These are phyloP conservation scores for Sceliomorpha sp. DNA, from an alignment of 2,888 invertebrate species.

Conservation along the genomic window DNA sequence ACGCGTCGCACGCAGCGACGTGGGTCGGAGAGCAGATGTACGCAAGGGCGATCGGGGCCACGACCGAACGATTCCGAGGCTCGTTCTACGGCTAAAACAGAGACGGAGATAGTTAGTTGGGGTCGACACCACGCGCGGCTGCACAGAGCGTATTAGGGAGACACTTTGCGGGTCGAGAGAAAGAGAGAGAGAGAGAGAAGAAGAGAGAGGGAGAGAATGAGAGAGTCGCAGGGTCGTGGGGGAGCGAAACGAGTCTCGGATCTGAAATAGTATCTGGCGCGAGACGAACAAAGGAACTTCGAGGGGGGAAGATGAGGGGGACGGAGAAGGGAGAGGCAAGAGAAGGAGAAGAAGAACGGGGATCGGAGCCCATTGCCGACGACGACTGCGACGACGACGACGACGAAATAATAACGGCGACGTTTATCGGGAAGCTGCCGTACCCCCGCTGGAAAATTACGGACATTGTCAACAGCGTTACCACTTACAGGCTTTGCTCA, in stretches of 20 bases:
- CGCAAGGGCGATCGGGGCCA: no score
- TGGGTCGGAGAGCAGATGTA: no score
- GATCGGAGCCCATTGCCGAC: no score
- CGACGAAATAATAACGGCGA: conserved; percentile 34
- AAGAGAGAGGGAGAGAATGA: no score
- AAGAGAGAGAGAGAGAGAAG: not conserved
- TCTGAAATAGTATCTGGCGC: conserved; percentile 48
- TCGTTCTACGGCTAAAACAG: conserved; percentile 60
- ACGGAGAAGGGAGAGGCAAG: no score
- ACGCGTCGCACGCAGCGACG: no score
- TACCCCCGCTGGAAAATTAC: conserved; percentile 35
- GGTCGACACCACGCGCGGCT: conserved; percentile 59
- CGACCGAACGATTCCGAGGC: conserved; percentile 58
- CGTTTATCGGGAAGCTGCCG: conserved; percentile 14
- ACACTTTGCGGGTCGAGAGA: conserved; percentile 47
- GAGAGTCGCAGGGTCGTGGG: no score
- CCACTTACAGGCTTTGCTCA: not conserved
- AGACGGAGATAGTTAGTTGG: no score
- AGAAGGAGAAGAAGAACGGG: no score
- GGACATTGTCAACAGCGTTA: conserved; percentile 13
- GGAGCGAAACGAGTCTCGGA: conserved; percentile 49
- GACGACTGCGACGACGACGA: conserved; percentile 20
- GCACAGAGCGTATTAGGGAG: conserved; percentile 56
- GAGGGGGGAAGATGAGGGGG: not conserved
- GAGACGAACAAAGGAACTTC: conserved; percentile 35